Percentiles rank a stretch among this genome's conserved stretches.
Conservation (phyloP, 2,888 invertebrate genomes). For the Archips xylosteana region DNA sequence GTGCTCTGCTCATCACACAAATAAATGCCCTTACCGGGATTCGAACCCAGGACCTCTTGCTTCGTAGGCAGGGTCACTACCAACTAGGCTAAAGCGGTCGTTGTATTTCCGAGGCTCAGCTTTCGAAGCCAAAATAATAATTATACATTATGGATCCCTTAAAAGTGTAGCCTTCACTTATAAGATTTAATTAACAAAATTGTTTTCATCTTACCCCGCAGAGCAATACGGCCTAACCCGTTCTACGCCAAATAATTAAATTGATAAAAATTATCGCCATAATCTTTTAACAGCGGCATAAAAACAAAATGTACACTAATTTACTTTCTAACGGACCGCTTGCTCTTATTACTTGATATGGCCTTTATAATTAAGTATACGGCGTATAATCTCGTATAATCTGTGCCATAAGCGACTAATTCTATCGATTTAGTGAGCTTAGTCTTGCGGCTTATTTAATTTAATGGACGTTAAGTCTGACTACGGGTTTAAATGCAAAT, state of each 20-base stretch:
- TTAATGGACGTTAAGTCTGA: background rate
- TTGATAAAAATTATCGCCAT: conserved; percentile 18
- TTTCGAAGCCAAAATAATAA: too few relatives aligned
- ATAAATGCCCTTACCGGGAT: too few relatives aligned
- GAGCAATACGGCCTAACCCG: too few relatives aligned
- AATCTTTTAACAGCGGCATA: conserved; percentile 20
- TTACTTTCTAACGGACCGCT: conserved; percentile 24
- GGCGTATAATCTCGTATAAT: conserved; percentile 32
- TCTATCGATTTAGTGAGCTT: conserved; percentile 33
- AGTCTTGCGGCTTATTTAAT: background rate
- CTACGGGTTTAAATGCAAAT: background rate
- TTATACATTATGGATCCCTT: too few relatives aligned
- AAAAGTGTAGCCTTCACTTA: too few relatives aligned
- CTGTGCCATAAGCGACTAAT: conserved; percentile 26
- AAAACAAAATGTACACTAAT: conserved; percentile 28
- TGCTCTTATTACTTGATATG: conserved; percentile 26
- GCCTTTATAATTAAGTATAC: conserved; percentile 38
- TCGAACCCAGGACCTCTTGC: too few relatives aligned
- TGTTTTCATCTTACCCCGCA: too few relatives aligned
- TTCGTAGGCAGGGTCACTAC: too few relatives aligned
- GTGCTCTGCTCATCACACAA: too few relatives aligned
- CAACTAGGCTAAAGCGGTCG: too few relatives aligned
- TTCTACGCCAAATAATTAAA: background rate
- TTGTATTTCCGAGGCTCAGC: too few relatives aligned
- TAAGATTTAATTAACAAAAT: too few relatives aligned